Evolutionary conservation across 2,113 vertebrate genomes (phyloP).

Genomic region (Gavia stellata): DNA sequence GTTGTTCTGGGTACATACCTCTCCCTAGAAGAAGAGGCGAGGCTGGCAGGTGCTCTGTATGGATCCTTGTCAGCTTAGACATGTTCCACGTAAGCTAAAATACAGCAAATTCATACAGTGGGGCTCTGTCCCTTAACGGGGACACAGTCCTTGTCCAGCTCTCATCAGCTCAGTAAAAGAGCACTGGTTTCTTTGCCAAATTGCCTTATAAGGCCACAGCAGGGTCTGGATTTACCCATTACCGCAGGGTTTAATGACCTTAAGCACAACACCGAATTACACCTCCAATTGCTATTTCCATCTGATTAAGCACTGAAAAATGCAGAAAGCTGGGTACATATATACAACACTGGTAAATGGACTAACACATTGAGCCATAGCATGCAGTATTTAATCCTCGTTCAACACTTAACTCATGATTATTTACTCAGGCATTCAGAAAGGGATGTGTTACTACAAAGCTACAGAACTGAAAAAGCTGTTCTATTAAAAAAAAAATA

Average conservation of each 20-base stretch:
- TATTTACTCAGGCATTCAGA: background rate
- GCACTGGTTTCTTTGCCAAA: background rate
- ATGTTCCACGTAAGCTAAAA: background rate
- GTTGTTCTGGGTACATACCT: background rate
- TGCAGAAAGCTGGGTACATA: background rate
- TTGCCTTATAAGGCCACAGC: background rate
- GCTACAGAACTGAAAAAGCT: background rate
- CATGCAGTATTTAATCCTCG: background rate
- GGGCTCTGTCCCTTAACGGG: background rate
- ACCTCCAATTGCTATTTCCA: slow-evolving; percentile 13
- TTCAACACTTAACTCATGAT: background rate
- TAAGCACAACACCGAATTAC: slow-evolving; percentile 32
- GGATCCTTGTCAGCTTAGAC: background rate
- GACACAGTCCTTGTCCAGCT: background rate
- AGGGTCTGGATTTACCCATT: slow-evolving; percentile 9
- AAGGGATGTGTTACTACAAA: background rate
- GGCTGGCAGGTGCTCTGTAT: background rate
- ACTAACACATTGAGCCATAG: background rate
- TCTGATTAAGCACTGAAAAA: slow-evolving; percentile 43
- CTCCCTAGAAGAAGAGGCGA: background rate
- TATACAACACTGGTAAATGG: background rate
- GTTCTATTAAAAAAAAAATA: background rate
- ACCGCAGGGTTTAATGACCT: slow-evolving; percentile 12
- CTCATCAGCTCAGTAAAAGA: background rate
- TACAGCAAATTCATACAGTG: background rate